Conservation (phyloP, 2,888 invertebrate genomes). For the Sinelater perroti region DNA sequence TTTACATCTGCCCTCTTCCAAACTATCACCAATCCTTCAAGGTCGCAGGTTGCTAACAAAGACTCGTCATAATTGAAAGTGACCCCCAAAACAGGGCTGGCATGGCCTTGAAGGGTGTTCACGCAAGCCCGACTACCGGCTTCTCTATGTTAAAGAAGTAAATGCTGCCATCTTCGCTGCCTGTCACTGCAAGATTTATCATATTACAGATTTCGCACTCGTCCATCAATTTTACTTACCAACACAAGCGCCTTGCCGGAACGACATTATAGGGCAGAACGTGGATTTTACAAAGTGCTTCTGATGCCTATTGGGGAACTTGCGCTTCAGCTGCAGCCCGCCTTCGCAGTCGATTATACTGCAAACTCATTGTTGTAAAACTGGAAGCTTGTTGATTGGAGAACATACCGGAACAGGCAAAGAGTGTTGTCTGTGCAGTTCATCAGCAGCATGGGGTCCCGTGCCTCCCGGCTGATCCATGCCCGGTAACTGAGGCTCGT, state of each 20-base stretch:
- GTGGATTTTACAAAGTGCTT: conserved; percentile 72
- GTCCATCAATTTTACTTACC: conserved; percentile 58
- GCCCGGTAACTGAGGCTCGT: conserved; percentile 81
- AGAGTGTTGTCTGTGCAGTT: conserved; percentile 81
- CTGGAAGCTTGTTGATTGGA: no score
- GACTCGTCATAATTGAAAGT: conserved; percentile 91
- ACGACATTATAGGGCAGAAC: conserved; percentile 88
- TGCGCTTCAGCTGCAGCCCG: conserved; percentile 69
- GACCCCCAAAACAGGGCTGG: conserved; percentile 82
- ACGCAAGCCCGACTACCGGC: conserved; percentile 65
- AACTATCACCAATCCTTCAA: conserved; percentile 79
- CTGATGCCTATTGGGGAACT: conserved; percentile 72
- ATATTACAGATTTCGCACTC: conserved; percentile 3
- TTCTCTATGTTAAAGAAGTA: conserved; percentile 80
- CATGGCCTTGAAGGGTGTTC: conserved; percentile 75
- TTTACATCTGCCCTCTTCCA: conserved; percentile 66
- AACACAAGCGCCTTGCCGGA: conserved; percentile 81
- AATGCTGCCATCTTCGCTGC: conserved; percentile 81
- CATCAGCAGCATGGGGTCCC: conserved; percentile 75
- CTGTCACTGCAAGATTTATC: conserved; percentile 66
- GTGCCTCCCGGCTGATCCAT: conserved; percentile 79
- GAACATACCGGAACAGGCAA: conserved; percentile 65
- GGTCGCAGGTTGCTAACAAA: conserved; percentile 83
- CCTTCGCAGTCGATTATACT: conserved; percentile 76
- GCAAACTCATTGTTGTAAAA: conserved; percentile 34